phyloP scores from a whole-genome alignment of 2,113 vertebrate species.

The Pitta sordida region DNA sequence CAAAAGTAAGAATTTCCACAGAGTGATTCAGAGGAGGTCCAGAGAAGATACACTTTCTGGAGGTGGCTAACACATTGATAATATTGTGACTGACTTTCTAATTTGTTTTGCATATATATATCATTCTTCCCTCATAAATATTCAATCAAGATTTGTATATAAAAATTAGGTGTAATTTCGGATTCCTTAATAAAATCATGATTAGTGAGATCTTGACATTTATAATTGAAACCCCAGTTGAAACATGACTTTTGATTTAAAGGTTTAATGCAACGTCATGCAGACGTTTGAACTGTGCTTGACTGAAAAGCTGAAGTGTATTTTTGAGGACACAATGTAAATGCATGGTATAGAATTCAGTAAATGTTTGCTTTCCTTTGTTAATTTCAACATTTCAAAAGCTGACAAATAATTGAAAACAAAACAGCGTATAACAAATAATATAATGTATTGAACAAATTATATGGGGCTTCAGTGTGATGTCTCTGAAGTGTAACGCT shows the following conservation, averaged over 20 bases:
- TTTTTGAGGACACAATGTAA: neutral
- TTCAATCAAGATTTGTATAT: neutral
- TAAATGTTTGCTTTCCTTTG: neutral
- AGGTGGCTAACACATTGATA: neutral
- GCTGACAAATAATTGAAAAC: neutral
- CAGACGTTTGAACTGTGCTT: neutral
- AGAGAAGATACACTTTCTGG: neutral
- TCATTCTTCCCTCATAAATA: neutral
- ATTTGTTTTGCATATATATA: neutral
- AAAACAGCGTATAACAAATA: neutral
- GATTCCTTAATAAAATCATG: neutral
- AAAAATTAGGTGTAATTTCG: neutral
- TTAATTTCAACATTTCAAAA: neutral
- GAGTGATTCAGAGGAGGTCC: neutral
- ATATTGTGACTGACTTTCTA: neutral
- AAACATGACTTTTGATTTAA: neutral
- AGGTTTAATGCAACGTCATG: neutral
- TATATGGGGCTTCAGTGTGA: neutral
- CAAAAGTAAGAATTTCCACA: neutral
- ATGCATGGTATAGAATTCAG: neutral
- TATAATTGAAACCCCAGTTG: neutral
- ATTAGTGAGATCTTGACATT: neutral
- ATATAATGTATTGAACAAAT: neutral
- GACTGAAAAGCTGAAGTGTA: neutral
- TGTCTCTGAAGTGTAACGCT: neutral